Percentiles rank a stretch among this genome's conserved stretches.
phyloP scores from a whole-genome alignment of 2,113 vertebrate species.

The Trogon surrucura region DNA sequence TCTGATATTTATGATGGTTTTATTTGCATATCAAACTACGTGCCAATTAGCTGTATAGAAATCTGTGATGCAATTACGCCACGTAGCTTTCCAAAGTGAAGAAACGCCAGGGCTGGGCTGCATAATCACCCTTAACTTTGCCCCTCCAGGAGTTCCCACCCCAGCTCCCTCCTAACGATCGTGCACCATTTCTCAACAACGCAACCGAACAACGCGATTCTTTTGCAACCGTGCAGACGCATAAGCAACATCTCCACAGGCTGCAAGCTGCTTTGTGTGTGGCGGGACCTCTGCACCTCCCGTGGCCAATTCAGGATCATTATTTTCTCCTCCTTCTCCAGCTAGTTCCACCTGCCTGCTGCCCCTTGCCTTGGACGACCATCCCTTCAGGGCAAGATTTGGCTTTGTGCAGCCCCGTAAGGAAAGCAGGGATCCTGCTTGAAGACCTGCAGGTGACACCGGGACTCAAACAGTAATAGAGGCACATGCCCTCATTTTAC shows the following conservation, averaged over 20 bases:
- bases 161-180: not conserved
- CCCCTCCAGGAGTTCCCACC: constrained; percentile 43
- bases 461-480: not conserved
- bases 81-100: not conserved
- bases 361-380: not conserved
- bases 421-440: not conserved
- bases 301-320: not conserved
- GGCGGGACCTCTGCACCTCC: not conserved
- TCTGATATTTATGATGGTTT: constrained; percentile 7
- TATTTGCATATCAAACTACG: constrained; percentile 47
- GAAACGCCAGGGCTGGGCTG: constrained; percentile 20
- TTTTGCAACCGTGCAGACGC: not conserved
- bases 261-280: not conserved
- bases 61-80: not conserved
- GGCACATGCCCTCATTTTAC: not conserved
- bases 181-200: not conserved
- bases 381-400: not conserved
- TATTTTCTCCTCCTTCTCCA: not conserved
- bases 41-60: constrained; percentile 26
- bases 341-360: not conserved
- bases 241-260: not conserved
- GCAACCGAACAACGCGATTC: not conserved
- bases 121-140: constrained; percentile 26
- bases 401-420: not conserved
- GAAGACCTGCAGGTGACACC: not conserved